Evolutionary conservation across 2,888 invertebrate species (phyloP).

Genomic region (Flabesymbios commensalis): DNA sequence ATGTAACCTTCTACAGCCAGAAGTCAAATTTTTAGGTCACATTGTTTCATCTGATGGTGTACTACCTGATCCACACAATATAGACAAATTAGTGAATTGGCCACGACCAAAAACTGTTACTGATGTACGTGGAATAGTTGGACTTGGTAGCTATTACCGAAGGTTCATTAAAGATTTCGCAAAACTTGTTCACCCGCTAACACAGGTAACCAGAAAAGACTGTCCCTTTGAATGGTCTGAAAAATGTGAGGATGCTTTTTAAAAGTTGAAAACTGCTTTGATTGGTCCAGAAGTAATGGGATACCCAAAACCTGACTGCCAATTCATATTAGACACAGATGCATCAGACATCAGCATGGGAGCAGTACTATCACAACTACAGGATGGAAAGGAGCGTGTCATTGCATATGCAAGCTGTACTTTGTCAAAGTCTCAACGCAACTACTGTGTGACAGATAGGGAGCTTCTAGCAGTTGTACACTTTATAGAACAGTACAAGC

Average conservation of each 20-base stretch:
- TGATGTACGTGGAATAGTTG: slow-evolving; percentile 30
- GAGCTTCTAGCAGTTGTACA: slow-evolving; percentile 25
- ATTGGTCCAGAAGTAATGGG: slow-evolving; percentile 19
- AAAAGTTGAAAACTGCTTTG: slow-evolving; percentile 7
- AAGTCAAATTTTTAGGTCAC: slow-evolving; percentile 27
- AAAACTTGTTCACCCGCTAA: slow-evolving; percentile 18
- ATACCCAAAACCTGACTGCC: not conserved
- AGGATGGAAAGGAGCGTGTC: slow-evolving; percentile 20
- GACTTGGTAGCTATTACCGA: slow-evolving; percentile 31
- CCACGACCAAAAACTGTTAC: slow-evolving; percentile 5
- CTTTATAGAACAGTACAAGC: slow-evolving; percentile 34
- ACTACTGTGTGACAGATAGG: slow-evolving; percentile 22
- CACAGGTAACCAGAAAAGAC: slow-evolving; percentile 15
- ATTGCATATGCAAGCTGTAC: slow-evolving; percentile 23
- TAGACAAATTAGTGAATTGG: not conserved
- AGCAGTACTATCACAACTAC: slow-evolving; percentile 22
- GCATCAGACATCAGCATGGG: slow-evolving; percentile 14
- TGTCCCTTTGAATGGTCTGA: slow-evolving; percentile 20
- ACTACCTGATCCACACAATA: not conserved
- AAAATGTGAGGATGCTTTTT: slow-evolving; percentile 10
- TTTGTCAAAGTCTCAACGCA: slow-evolving; percentile 8
- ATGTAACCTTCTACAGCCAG: no score
- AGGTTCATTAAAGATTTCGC: slow-evolving; percentile 26
- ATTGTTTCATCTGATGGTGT: slow-evolving; percentile 3
- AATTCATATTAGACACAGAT: slow-evolving; percentile 20